These are phyloP conservation scores for Limnodromus scolopaceus DNA, from an alignment of 2,797 vertebrate genomes.

Conservation along the genomic window DNA sequence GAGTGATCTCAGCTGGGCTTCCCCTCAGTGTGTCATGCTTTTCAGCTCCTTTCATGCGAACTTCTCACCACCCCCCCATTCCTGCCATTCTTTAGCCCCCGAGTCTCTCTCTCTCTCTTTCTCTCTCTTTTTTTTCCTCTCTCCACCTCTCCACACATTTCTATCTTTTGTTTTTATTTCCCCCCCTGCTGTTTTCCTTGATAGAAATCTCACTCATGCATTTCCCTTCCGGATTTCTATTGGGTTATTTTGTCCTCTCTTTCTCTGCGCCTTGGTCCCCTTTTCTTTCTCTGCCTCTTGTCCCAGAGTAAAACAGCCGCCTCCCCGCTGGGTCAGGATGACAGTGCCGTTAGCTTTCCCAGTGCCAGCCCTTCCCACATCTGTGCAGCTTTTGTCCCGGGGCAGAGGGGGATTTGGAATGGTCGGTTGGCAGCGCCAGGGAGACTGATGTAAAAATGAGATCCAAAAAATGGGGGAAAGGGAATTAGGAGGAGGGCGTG, in stretches of 20 bases:
- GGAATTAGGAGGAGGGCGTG: slow-evolving; percentile 61
- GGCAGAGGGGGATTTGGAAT: slow-evolving; percentile 81
- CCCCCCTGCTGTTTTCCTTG: slow-evolving; percentile 72
- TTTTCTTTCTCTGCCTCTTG: slow-evolving; percentile 74
- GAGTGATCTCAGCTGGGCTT: slow-evolving; percentile 52
- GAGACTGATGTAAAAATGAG: slow-evolving; percentile 78
- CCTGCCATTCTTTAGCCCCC: slow-evolving; percentile 47
- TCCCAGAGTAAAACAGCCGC: slow-evolving; percentile 66
- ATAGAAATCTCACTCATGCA: slow-evolving; percentile 82
- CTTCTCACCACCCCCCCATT: neutral
- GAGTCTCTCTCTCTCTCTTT: slow-evolving; percentile 52
- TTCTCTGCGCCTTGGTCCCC: slow-evolving; percentile 60
- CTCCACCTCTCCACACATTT: slow-evolving; percentile 70
- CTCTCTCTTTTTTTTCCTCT: neutral
- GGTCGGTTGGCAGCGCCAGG: slow-evolving; percentile 78
- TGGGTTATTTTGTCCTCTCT: slow-evolving; percentile 75
- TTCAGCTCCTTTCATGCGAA: slow-evolving; percentile 75
- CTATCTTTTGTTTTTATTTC: slow-evolving; percentile 72
- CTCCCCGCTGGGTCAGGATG: slow-evolving; percentile 78
- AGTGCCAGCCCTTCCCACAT: slow-evolving; percentile 79
- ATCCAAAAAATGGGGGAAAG: slow-evolving; percentile 36
- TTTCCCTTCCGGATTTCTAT: slow-evolving; percentile 80
- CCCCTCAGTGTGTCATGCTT: slow-evolving; percentile 46
- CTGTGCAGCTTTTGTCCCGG: slow-evolving; percentile 78
- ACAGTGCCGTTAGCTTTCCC: slow-evolving; percentile 69